Evolutionary conservation across 1,140 invertebrate species (phyloP), one percentile per base, ranked within the genome.

Genomic region (Teleopsis dalmanni): DNA sequence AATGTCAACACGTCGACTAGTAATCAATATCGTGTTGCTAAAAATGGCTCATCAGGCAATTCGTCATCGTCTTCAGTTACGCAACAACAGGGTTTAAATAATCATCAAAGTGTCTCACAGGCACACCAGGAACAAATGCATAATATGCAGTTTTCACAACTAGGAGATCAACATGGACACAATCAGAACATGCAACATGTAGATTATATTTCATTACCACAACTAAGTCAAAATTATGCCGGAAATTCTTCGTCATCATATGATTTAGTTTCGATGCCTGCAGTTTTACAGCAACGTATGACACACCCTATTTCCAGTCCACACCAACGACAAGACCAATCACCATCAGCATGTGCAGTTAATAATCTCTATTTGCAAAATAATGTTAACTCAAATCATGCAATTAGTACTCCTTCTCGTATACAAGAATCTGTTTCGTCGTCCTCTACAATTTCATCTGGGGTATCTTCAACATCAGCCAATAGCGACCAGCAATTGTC

Each of bases 301-400:
- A 56, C 71, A 33, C 66, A 72, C 55, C 60, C 66, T 23, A 55
- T 73, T 5, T 48, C 71, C 11, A 63, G 73, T 23, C 58, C 66
- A 11, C 73, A 75, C 50, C 75, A 77, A 51, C 72, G 75, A 23
- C 57, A 76, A 33, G 70, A 72, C 16, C 69, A 73, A 27, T 72
- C 75, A 3, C 70, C 76, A 11, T 71, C 74, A 19, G 80, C 79
- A 53, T 68, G 68, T 51, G 75, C 81, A 2, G 78, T 79, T 0
- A 77, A 79, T 2, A 83, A 81, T 58, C 84, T 83, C 55, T 84
- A 83, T 55, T 76, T 82, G 14, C 81, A 81, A 57, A 62, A 62
- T 34, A 78, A 76, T 19, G 72, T 75, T 31, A 49, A 58, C 7
- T 56, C 65, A 13, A 61, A 58, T 33, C 59, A 66, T 16, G 42